These are phyloP conservation scores for Zoanthus sansibaricus DNA, from an alignment of 92 coral and sea anemone genomes.

Conservation along the genomic window DNA sequence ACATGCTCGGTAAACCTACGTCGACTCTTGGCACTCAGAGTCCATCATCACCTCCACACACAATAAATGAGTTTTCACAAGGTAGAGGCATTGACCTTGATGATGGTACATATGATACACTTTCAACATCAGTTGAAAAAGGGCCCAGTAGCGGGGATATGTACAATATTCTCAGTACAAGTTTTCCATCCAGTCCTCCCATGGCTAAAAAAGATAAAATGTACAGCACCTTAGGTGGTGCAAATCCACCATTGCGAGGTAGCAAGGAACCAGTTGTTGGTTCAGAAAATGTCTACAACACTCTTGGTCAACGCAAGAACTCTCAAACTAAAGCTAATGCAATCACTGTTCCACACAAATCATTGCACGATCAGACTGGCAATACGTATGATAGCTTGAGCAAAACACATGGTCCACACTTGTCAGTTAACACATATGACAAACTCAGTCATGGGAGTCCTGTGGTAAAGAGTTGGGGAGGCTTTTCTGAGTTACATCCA, in stretches of 20 bases:
- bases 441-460: slow-evolving; percentile 27
- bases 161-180: slow-evolving; percentile 31
- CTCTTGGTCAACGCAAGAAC: slow-evolving; percentile 40
- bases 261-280: not conserved
- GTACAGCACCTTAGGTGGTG: slow-evolving; percentile 39
- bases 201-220: slow-evolving; percentile 11
- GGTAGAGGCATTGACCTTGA: not conserved
- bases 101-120: slow-evolving; percentile 5
- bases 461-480: slow-evolving; percentile 11
- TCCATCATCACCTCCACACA: slow-evolving; percentile 1
- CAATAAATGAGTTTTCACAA: not conserved
- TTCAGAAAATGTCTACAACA: slow-evolving; percentile 50
- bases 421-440: slow-evolving; percentile 47
- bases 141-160: slow-evolving; percentile 13
- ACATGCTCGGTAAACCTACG: slow-evolving; percentile 56
- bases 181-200: slow-evolving; percentile 3
- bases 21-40: slow-evolving; percentile 39
- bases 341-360: not conserved
- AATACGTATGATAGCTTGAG: slow-evolving; percentile 50
- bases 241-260: slow-evolving; percentile 25
- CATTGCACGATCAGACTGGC: not conserved
- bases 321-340: slow-evolving; percentile 41
- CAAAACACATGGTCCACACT: slow-evolving; percentile 30
- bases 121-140: not conserved
- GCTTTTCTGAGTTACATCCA: not conserved